Base-by-base conservation (phyloP, 1,140 invertebrate genomes). In the Metaphire vulgaris region DNA sequence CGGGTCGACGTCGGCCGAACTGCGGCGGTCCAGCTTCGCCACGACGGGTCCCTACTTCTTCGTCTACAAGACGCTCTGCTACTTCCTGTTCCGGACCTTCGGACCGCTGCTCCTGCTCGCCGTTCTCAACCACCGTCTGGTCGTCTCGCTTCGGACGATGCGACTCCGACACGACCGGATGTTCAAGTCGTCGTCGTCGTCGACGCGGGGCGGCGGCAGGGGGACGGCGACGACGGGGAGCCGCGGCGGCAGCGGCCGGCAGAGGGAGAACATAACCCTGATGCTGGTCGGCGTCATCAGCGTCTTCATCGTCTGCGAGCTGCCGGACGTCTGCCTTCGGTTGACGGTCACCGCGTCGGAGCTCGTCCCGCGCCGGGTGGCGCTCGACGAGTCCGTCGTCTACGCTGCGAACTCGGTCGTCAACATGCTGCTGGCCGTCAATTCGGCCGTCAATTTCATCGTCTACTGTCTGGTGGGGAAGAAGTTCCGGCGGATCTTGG, bases 271-370 rank as follows among this genome's bases (percentile, higher is more conserved):
- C 71, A 77, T 77, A 12, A 77, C 76, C 2, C 67, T 74, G 26
- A 74, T 77, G 72, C 72, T 77, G 26, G 76, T 77, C 33, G 67
- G 69, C 65, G 76, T 77, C 65, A 71, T 77, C 72, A 74, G 41
- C 2, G 72, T 77, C 0, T 77, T 77, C 72, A 33, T 77, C 72
- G 56, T 77, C 33, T 77, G 76, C 66, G 29, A 68, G 72, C 32
- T 77, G 21, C 76, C 76, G 28, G 76, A 77, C 32, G 64, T 74
- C 66, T 66, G 33, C 12, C 72, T 77, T n/a, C 64, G 76, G 30
- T 30, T 74, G 2, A 31, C 73, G 34, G 66, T 74, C 72, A 69
- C 65, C 31, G 21, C 73, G 16, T 31, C 15, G 29, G 33, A 76
- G n/a, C 33, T 71, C 28, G 69, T 21, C 6, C 41, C 6, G 41